A percentile compares a stretch with the other conserved stretches of the same genome.
Conservation (phyloP, 2,888 invertebrate genomes). For the Marronus borbonicus region DNA sequence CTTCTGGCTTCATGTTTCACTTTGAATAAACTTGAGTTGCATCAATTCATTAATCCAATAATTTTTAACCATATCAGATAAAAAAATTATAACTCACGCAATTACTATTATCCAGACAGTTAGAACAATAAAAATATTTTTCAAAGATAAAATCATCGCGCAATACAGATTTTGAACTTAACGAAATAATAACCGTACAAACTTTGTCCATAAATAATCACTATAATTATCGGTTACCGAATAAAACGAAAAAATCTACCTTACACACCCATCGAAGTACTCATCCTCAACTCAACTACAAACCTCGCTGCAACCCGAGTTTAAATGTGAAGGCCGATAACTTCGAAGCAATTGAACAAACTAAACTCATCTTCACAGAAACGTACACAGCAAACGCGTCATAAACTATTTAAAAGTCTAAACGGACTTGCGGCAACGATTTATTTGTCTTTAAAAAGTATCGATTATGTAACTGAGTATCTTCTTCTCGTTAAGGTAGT, state of each 20-base stretch:
- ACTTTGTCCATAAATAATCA: neutral
- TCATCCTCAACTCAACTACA: slow-evolving; percentile 29
- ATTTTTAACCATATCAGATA: too few species aligned
- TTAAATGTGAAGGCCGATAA: slow-evolving; percentile 38
- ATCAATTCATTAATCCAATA: too few species aligned
- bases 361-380: slow-evolving; percentile 1
- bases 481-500: too few species aligned
- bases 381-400: neutral
- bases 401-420: slow-evolving; percentile 16
- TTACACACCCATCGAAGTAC: slow-evolving; percentile 20
- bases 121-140: neutral
- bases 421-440: neutral
- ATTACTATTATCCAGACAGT: too few species aligned
- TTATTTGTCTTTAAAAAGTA: slow-evolving; percentile 14
- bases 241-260: slow-evolving; percentile 9
- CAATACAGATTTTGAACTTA: neutral
- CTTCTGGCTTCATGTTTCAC: too few species aligned
- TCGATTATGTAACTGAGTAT: neutral
- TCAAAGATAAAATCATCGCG: neutral
- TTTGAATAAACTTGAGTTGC: too few species aligned
- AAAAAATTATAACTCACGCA: too few species aligned
- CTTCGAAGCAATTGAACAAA: slow-evolving; percentile 33
- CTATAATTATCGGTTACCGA: slow-evolving; percentile 8
- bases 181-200: neutral
- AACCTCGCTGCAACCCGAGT: slow-evolving; percentile 6